Base-by-base conservation (phyloP, 2,797 vertebrate species). In the Pangasius larnaudii region DNA sequence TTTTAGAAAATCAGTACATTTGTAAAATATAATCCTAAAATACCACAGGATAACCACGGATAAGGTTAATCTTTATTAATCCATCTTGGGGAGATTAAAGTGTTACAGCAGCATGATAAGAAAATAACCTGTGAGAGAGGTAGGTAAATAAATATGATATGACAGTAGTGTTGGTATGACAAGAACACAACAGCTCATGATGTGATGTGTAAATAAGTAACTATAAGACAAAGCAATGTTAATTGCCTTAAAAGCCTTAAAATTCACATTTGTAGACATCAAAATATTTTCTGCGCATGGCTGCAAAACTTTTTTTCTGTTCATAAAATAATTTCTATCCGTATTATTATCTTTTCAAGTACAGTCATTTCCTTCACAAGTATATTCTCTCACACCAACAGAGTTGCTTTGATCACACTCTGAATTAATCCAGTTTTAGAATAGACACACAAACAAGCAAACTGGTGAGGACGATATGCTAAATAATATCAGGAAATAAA, bases 401-500 rank as follows among this genome's bases (percentile, higher is more conserved):
- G 36, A 4, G 27, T 22, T 63, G 24, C 22, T 67, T 14, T 67
- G n/a, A 33, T 53, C 81, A 46, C 18, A 33, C 22, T 14, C 30
- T 7, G n/a, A 67, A 53, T 51, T 83, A 49, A 18, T 74, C 42
- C 49, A 42, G 18, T 27, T 75, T 56, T 39, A 53, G 46, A 56
- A 39, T 30, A 67, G 61, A 83, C 9, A 16, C 36, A 49, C 27
- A 30, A 77, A 56, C 78, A 74, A 49, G 24, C 36, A 87, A 51
- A 30, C 33, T 79, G 67, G 58, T 67, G 22, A 84, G 27, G 58
- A 53, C 49, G 78, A 85, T 59, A 30, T n/a, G 16, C 0, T 42
- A 10, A 87, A 87, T 30, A 84, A 72, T 53, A 63, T 78, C 39
- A 42, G 42, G 49, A 30, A 9, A 63, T 42, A 81, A 61, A n/a